Conservation (phyloP, 2,113 vertebrate genomes). For the Astatotilapia flaviijosephi region DNA sequence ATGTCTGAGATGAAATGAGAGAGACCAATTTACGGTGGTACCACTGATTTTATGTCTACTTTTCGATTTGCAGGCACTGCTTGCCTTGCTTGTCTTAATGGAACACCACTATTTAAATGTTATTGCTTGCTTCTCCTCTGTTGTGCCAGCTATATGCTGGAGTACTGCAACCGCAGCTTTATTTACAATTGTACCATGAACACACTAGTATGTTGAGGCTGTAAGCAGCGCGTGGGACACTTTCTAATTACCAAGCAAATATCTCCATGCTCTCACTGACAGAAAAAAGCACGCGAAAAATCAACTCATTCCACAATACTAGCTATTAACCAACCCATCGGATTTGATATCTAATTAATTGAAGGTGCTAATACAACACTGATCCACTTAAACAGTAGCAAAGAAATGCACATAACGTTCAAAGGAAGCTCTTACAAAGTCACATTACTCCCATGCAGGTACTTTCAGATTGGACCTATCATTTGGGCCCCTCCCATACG, state of each 20-base stretch:
- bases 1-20: neutral
- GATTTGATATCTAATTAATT: neutral
- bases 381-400: neutral
- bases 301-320: neutral
- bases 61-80: neutral
- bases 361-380: neutral
- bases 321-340: neutral
- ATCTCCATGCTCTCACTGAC: fast-evolving
- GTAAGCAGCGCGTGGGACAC: fast-evolving
- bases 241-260: neutral
- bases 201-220: neutral
- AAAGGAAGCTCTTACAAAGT: neutral
- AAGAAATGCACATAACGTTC: neutral
- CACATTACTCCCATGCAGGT: neutral
- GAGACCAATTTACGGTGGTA: fast-evolving
- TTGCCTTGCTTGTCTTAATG: neutral
- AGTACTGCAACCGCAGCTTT: fast-evolving
- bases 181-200: neutral
- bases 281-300: fast-evolving
- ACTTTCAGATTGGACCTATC: neutral
- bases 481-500: neutral
- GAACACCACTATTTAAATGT: fast-evolving
- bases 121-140: neutral
- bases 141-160: fast-evolving
- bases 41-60: neutral